These are phyloP conservation scores for Plodia interpunctella DNA, from an alignment of 1,140 invertebrate species.

Conservation along the genomic window DNA sequence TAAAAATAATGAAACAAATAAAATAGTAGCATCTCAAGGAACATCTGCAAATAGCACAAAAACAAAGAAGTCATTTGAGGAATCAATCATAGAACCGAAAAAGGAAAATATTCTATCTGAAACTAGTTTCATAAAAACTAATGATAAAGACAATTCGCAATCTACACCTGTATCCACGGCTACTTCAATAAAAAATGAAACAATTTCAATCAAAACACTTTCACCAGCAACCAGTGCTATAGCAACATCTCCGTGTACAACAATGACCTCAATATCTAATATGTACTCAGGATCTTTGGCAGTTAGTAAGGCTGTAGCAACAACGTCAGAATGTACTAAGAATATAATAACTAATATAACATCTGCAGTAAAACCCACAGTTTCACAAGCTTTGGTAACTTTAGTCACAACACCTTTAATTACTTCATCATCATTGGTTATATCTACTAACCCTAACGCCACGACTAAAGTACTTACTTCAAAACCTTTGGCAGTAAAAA, in stretches of 20 bases:
- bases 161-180: too few species aligned
- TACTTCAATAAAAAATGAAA: conserved; percentile 3
- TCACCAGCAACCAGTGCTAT: not conserved
- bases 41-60: not conserved
- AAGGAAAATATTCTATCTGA: not conserved
- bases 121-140: not conserved
- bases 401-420: not conserved
- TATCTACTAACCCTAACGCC: not conserved
- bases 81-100: not conserved
- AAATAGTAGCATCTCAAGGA: not conserved
- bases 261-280: not conserved
- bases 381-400: not conserved
- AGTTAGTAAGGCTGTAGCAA: not conserved
- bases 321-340: not conserved
- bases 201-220: conserved; percentile 4
- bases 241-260: not conserved
- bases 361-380: not conserved
- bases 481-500: not conserved
- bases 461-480: not conserved
- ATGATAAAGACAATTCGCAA: too few species aligned
- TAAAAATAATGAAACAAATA: conserved; percentile 15
- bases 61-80: not conserved
- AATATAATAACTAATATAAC: not conserved
- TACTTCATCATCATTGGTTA: not conserved
- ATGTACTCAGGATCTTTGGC: not conserved